These are phyloP conservation scores for Drosophila erecta DNA, from an alignment of 1,140 invertebrate genomes.

Conservation along the genomic window DNA sequence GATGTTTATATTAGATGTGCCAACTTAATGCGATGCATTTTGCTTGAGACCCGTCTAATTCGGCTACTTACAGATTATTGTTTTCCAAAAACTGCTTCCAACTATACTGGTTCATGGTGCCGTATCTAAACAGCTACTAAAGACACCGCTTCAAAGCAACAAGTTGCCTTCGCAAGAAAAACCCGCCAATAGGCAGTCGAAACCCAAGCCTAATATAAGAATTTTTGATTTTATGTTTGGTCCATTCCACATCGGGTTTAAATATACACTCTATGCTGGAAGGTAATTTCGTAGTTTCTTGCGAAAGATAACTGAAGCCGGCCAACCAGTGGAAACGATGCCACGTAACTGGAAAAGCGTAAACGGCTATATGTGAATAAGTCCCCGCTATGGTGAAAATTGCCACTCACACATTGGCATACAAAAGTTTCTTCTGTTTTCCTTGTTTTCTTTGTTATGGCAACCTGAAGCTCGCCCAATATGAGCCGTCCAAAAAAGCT, in stretches of 20 bases:
- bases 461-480: slow-evolving; percentile 53
- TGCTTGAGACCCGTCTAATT: slow-evolving; percentile 4
- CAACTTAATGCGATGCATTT: slow-evolving; percentile 17
- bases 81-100: slow-evolving; percentile 70
- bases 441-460: slow-evolving; percentile 37
- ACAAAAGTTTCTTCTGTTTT: not conserved
- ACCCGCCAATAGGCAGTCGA: slow-evolving; percentile 3
- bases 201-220: slow-evolving; percentile 10
- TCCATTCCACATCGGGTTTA: slow-evolving; percentile 9
- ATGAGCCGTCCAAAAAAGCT: slow-evolving; percentile 45
- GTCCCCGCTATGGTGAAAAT: slow-evolving; percentile 36
- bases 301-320: slow-evolving; percentile 48
- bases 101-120: slow-evolving; percentile 40
- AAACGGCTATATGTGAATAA: slow-evolving; percentile 42
- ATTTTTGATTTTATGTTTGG: slow-evolving; percentile 10
- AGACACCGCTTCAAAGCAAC: slow-evolving; percentile 8
- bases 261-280: not conserved
- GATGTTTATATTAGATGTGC: not conserved
- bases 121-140: not conserved
- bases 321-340: slow-evolving; percentile 65
- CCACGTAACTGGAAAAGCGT: slow-evolving; percentile 73
- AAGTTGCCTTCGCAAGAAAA: slow-evolving; percentile 27
- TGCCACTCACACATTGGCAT: slow-evolving; percentile 1
- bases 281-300: slow-evolving; percentile 26
- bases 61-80: slow-evolving; percentile 65